Percentiles rank a stretch among this genome's conserved stretches.
Evolutionary conservation across 2,888 invertebrate genomes (phyloP).

Genomic region (Hypena proboscidalis): DNA sequence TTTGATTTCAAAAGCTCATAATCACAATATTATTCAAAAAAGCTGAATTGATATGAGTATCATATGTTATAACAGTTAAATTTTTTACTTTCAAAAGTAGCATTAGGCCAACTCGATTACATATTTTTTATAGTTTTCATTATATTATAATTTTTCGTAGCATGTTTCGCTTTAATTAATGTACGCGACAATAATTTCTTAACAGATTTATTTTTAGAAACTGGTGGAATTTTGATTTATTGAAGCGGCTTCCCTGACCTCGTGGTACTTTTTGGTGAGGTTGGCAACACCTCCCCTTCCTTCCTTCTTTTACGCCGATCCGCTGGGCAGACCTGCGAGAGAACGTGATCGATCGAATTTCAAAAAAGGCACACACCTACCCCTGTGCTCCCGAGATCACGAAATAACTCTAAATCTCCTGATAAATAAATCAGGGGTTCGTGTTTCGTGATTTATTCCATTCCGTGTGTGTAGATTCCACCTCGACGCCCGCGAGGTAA

Average conservation of each 20-base stretch:
- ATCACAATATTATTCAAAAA: no score
- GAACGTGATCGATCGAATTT: conserved; percentile 86
- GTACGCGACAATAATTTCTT: neutral
- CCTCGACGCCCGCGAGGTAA: conserved; percentile 66
- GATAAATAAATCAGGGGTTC: conserved; percentile 78
- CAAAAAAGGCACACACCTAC: conserved; percentile 84
- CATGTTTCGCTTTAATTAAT: no score
- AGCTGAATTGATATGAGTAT: no score
- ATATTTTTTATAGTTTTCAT: neutral
- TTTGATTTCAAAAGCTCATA: no score
- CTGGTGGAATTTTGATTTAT: conserved; percentile 32
- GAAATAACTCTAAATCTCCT: conserved; percentile 81
- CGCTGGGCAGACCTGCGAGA: conserved; percentile 79
- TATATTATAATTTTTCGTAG: neutral
- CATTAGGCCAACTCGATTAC: neutral
- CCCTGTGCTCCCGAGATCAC: conserved; percentile 84
- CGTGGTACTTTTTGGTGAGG: conserved; percentile 74
- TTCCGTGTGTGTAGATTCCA: conserved; percentile 75
- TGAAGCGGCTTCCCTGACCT: conserved; percentile 69
- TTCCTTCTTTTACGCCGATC: conserved; percentile 84
- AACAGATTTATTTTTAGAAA: conserved; percentile 30
- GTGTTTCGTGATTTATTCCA: conserved; percentile 80
- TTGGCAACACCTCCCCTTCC: conserved; percentile 81
- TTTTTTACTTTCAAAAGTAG: neutral
- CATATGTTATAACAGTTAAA: no score